Evolutionary conservation across 1,140 invertebrate species (phyloP), one percentile per base, ranked within the genome.

Genomic region (Tribolium castaneum): DNA sequence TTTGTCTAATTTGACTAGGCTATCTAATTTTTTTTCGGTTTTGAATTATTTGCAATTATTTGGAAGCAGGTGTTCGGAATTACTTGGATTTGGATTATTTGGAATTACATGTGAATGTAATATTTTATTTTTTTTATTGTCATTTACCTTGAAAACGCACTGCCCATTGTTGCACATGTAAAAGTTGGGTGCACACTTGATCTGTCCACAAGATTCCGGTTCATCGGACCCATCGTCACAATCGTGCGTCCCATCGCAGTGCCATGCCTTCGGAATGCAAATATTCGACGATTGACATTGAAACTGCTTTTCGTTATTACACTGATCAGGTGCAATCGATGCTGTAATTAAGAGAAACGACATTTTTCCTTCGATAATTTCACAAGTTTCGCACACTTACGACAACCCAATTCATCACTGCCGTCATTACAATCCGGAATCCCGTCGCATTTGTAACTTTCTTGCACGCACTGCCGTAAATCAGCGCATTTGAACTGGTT

Each of bases 211-310:
- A 3, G 92, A 91, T 2, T 92, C 87, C 1, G 94, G 94, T 87
- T 99, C 98, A 86, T 99, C 98, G 0, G 95, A 96, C 79, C 93
- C 91, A 85, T 99, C 97, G 79, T 94, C 93, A 87, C 98, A 99
- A 87, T 99, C 97, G 5, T 93, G 89, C 13, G 95, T 93, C 25
- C 96, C 97, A 87, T 99, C 98, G 85, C 98, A 99, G 78, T 97
- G 93, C 97, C 97, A 99, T 3, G 93, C 92, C 78, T 92, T 93
- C 0, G 97, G 97, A 62, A 99, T 97, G 83, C 98, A 99, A 77
- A 97, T 94, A 2, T 94, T 93, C 0, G 95, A 95, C 12, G 92
- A 92, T 39, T 90, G 90, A 85, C 96, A 97, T 80, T 96, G 94
- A 89, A 98, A 97, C 85, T 97, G 95, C 84, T 95, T 96, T 76